Evolutionary conservation across 2,888 invertebrate species (phyloP).

Genomic region (Cynaeus angustus): DNA sequence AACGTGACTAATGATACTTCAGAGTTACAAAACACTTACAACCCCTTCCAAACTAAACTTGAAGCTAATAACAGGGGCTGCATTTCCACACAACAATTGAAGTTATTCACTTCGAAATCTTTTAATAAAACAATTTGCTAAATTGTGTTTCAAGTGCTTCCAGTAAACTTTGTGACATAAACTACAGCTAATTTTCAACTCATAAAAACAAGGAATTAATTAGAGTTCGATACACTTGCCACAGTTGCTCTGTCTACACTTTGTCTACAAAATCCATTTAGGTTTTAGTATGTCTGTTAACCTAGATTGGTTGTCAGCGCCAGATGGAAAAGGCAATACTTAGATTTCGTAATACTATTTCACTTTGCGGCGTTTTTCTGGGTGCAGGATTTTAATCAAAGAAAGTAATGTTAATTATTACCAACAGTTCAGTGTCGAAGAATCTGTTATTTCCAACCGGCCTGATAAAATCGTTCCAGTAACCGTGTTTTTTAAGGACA

Average conservation of each 20-base stretch:
- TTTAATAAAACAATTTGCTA: constrained; percentile 26
- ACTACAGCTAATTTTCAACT: constrained; percentile 6
- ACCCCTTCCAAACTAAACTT: constrained; percentile 13
- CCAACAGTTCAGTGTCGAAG: too few relatives aligned
- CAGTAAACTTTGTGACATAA: constrained; percentile 9
- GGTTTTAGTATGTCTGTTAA: neutral
- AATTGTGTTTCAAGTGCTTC: constrained; percentile 5
- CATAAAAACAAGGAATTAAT: constrained; percentile 19
- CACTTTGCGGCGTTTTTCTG: neutral
- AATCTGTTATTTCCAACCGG: too few relatives aligned
- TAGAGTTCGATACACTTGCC: constrained; percentile 1
- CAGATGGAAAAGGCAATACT: neutral
- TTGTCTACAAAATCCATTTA: neutral
- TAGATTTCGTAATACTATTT: neutral
- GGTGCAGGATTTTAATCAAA: neutral
- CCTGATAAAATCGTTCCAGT: too few relatives aligned
- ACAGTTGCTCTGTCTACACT: neutral
- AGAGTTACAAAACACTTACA: constrained; percentile 18
- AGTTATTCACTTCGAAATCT: constrained; percentile 21
- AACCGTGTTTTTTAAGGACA: too few relatives aligned
- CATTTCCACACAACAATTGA: constrained; percentile 5
- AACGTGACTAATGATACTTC: constrained; percentile 30
- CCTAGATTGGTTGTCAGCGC: neutral
- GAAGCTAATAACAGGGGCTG: constrained; percentile 18
- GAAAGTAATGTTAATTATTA: neutral